Evolutionary conservation across 92 coral and sea anemone genomes (phyloP).

Genomic region (Bergia sp.): DNA sequence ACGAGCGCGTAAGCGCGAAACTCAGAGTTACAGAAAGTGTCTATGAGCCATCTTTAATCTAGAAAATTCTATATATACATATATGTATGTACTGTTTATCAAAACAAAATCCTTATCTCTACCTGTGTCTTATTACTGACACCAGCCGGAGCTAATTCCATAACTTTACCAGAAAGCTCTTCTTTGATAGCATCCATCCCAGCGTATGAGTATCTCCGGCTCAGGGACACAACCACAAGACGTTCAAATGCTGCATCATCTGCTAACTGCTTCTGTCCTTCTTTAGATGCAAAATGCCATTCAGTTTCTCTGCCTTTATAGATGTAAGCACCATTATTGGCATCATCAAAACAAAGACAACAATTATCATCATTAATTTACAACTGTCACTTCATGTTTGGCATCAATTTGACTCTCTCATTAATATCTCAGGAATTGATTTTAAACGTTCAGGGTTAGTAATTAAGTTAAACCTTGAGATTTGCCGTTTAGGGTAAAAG

Average conservation of each 20-base stretch:
- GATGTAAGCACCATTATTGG: neutral
- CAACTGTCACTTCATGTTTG: neutral
- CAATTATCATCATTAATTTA: too few species aligned
- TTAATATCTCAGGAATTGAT: too few species aligned
- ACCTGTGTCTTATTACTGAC: constrained; percentile 74
- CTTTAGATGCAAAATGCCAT: constrained; percentile 74
- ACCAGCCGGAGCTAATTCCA: constrained; percentile 88
- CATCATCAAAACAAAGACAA: neutral
- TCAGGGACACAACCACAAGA: constrained; percentile 79
- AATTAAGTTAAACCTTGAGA: too few species aligned
- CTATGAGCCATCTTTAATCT: too few species aligned
- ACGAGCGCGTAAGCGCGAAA: too few species aligned
- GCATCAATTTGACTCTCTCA: neutral
- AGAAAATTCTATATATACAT: too few species aligned
- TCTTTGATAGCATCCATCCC: constrained; percentile 77
- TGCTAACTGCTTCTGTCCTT: constrained; percentile 78
- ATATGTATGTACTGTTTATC: too few species aligned
- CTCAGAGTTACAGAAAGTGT: too few species aligned
- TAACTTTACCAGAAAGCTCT: constrained; percentile 88
- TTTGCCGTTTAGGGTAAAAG: too few species aligned
- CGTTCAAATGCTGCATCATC: constrained; percentile 79
- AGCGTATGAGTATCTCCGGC: constrained; percentile 76
- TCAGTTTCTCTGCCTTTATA: constrained; percentile 86
- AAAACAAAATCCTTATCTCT: neutral
- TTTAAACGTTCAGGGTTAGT: too few species aligned